These are phyloP conservation scores for Tamandua tetradactyla DNA, from an alignment of 2,797 vertebrate species.

Conservation along the genomic window DNA sequence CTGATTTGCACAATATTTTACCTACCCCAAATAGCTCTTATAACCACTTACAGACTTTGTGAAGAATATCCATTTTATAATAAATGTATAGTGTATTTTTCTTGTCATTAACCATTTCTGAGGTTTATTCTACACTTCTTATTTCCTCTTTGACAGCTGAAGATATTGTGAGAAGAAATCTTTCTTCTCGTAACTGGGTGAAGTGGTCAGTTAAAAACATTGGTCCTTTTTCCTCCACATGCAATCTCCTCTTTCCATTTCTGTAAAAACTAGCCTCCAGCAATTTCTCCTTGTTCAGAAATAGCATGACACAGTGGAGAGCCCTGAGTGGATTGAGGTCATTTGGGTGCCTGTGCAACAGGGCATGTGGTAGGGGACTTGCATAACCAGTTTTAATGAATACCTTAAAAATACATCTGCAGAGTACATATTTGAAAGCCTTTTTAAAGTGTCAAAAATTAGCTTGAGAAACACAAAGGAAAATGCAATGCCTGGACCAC, in stretches of 20 bases:
- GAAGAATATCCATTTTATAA: constrained; percentile 12
- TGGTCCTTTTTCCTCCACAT: neutral
- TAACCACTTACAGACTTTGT: neutral
- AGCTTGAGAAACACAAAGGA: neutral
- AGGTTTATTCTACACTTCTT: constrained; percentile 27
- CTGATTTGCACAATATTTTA: neutral
- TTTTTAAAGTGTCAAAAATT: neutral
- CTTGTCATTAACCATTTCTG: constrained; percentile 34
- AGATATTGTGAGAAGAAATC: constrained; percentile 2
- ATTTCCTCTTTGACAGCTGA: constrained; percentile 28
- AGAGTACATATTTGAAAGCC: constrained; percentile 30
- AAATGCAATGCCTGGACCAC: neutral
- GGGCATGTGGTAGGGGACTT: constrained; percentile 7
- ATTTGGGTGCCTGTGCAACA: constrained; percentile 12
- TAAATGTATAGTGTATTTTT: neutral
- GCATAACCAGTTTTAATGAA: constrained; percentile 43
- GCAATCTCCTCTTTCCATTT: constrained; percentile 31
- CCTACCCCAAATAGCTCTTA: neutral
- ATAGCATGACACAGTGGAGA: neutral
- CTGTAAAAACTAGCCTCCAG: constrained; percentile 28
- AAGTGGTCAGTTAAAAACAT: constrained; percentile 43
- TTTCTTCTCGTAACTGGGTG: constrained; percentile 9
- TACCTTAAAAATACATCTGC: constrained; percentile 23
- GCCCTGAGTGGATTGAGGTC: constrained; percentile 9
- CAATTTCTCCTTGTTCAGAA: constrained; percentile 46